These are phyloP conservation scores for Botia almorhae DNA, from an alignment of 2,797 vertebrate species.

Conservation along the genomic window DNA sequence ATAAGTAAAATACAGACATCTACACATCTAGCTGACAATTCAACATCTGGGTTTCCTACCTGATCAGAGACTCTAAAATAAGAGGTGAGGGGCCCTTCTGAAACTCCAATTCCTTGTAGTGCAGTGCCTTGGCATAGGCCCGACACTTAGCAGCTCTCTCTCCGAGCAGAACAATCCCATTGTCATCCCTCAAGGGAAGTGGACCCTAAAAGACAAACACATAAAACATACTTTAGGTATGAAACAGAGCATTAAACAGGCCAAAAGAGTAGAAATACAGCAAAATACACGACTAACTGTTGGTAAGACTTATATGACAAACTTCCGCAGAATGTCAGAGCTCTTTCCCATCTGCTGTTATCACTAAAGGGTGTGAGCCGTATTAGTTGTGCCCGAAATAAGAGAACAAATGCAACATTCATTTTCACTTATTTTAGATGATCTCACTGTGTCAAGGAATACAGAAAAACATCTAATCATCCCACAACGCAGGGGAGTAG, in stretches of 20 bases:
- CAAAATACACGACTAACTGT: neutral
- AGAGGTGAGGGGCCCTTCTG: conserved; percentile 94
- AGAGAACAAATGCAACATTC: conserved; percentile 44
- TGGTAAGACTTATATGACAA: conserved; percentile 11
- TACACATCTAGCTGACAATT: too few relatives aligned
- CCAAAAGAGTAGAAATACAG: neutral
- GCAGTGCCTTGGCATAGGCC: conserved; percentile 95
- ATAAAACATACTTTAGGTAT: neutral
- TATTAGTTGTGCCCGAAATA: conserved; percentile 17
- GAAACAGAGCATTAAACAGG: neutral
- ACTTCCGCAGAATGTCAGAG: neutral
- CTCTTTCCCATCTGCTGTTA: conserved; percentile 4
- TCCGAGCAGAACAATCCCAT: conserved; percentile 94
- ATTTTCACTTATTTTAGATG: conserved; percentile 10
- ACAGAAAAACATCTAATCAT: conserved; percentile 6
- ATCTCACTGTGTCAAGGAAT: conserved; percentile 40
- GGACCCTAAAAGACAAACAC: conserved; percentile 81
- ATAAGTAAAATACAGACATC: too few relatives aligned
- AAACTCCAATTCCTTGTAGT: conserved; percentile 99
- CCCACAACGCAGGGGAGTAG: neutral
- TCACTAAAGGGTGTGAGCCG: conserved; percentile 13
- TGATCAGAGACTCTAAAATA: conserved; percentile 97
- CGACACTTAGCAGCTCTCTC: conserved; percentile 97
- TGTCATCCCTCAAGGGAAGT: conserved; percentile 93
- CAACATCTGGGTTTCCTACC: conserved; percentile 77